Conservation (phyloP, 1,140 invertebrate species). For the Ostrea denselamellosa region DNA sequence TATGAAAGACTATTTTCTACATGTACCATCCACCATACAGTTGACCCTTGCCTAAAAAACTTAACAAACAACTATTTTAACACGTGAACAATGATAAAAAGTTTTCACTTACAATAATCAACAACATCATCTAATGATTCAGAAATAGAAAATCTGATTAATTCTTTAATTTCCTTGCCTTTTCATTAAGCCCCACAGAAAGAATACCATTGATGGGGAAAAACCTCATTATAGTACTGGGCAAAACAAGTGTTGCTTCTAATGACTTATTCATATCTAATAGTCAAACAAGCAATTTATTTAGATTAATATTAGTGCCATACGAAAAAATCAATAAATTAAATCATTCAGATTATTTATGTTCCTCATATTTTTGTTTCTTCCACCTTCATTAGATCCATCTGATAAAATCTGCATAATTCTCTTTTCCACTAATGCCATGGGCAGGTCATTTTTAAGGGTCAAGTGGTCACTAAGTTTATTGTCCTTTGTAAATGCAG, state of each 20-base stretch:
- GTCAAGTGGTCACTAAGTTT: slow-evolving; percentile 36
- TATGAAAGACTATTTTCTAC: too few relatives aligned
- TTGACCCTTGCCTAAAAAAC: too few relatives aligned
- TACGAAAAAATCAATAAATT: slow-evolving; percentile 33
- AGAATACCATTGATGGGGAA: slow-evolving; percentile 6
- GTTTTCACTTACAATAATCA: too few relatives aligned
- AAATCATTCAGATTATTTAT: slow-evolving; percentile 35
- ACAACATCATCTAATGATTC: background rate
- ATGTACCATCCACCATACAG: too few relatives aligned
- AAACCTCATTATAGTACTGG: slow-evolving; percentile 12
- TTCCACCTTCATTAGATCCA: background rate
- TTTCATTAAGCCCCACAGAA: slow-evolving; percentile 1
- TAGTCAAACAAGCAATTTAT: slow-evolving; percentile 36
- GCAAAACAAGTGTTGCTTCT: slow-evolving; percentile 32
- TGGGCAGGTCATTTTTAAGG: slow-evolving; percentile 13
- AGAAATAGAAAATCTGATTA: slow-evolving; percentile 5
- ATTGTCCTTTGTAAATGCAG: slow-evolving; percentile 35
- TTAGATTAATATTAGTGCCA: slow-evolving; percentile 30
- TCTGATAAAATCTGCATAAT: slow-evolving; percentile 25
- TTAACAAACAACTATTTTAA: too few relatives aligned
- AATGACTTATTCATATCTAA: slow-evolving; percentile 38
- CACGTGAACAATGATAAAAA: too few relatives aligned
- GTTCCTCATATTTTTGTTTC: slow-evolving; percentile 11
- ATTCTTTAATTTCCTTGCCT: slow-evolving; percentile 29
- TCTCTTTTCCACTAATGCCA: background rate